Base-by-base conservation (phyloP, 2,797 vertebrate genomes). In the Schizothorax lantsangensis region DNA sequence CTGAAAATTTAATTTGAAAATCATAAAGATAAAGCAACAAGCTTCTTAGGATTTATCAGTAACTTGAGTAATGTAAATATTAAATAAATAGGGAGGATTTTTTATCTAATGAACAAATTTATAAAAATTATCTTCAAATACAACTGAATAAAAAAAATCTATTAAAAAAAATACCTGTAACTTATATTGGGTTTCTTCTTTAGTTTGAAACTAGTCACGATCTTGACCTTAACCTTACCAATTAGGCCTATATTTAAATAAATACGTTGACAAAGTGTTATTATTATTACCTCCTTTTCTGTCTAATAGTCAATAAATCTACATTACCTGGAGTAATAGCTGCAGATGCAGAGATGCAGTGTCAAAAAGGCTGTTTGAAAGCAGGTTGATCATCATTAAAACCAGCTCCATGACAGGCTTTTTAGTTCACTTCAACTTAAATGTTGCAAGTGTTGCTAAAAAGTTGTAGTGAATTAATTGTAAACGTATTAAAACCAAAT, bases 1-100 rank as follows among this genome's bases (percentile, higher is more conserved):
- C 11, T 23, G 26, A 11, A n/a, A 84, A 74, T 74, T 21, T 36
- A 64, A 83, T 83, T 59, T 15, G 33, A 23, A 74, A 21, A 83
- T 57, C n/a, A 57, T 78, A 6, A 12, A 5, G 17, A 64, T 4
- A 45, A 45, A 62, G 38, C 19, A 83, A 72, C n/a, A 71, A 26
- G 30, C 9, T 59, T 45, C 23, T 73, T 9, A 12, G 14, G 21
- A 40, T 73, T 59, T 4, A 19, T 43, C 15, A 45, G 33, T 26
- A 23, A 40, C 21, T 36, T 23, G 1, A 12, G 36, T 1, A 45
- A 69, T 69, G 21, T 12, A 45, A 45, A 66, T 26, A 64, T 38
- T 11, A 64, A 2, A 47, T 30, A 79, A 1, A 45, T 36, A 45
- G n/a, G 6, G 30, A 30, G 30, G 30, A 30, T 30, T 30, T 30